Percentiles rank a stretch among this genome's conserved stretches.
Evolutionary conservation across 2,113 vertebrate genomes (phyloP).

Genomic region (Deroptyus accipitrinus): DNA sequence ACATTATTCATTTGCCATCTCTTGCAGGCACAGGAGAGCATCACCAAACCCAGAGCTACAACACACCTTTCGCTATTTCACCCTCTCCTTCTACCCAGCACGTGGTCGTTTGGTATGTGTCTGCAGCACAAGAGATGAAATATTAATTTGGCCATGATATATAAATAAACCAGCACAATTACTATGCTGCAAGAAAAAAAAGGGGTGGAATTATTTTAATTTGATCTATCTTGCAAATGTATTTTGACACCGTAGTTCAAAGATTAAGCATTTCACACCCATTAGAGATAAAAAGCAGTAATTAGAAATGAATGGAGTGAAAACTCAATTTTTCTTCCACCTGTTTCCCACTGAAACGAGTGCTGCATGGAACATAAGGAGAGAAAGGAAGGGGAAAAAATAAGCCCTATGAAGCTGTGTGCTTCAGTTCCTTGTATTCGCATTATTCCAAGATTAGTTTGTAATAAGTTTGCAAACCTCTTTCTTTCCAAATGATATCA

Average conservation of each 20-base stretch:
- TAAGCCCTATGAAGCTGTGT: not conserved
- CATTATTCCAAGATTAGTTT: not conserved
- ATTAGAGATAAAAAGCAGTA: constrained; percentile 6
- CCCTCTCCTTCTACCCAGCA: not conserved
- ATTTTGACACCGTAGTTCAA: not conserved
- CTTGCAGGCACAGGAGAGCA: not conserved
- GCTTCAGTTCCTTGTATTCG: not conserved
- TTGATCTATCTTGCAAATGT: not conserved
- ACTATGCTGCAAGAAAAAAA: not conserved
- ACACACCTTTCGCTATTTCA: not conserved
- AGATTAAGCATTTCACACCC: not conserved
- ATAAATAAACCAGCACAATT: not conserved
- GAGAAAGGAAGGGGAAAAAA: not conserved
- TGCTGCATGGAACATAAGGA: not conserved
- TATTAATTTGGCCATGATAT: not conserved
- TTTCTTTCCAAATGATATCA: not conserved
- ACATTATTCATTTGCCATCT: fast-evolving
- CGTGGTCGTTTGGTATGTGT: not conserved
- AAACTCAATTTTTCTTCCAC: constrained; percentile 5
- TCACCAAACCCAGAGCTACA: not conserved
- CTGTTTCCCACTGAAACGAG: constrained; percentile 7
- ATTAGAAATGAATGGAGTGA: constrained; percentile 3
- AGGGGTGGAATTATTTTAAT: not conserved
- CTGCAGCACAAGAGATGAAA: not conserved
- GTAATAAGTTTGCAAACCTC: not conserved